Percentiles rank a stretch among this genome's conserved stretches.
These are phyloP conservation scores for Lamellibrachia luymesi DNA, from an alignment of 1,140 invertebrate species.

Conservation along the genomic window DNA sequence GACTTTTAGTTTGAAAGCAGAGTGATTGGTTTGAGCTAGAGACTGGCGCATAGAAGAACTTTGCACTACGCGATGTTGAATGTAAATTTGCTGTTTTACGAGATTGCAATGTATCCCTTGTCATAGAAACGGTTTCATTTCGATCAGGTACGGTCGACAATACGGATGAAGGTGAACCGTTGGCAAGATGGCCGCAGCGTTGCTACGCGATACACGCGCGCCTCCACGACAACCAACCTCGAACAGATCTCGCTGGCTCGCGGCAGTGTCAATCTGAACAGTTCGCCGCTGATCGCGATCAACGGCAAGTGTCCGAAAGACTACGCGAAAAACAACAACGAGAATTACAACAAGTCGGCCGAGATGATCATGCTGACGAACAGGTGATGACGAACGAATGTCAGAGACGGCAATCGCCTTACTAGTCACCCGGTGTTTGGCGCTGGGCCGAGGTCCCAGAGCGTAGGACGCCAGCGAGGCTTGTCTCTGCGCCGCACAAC, in stretches of 20 bases:
- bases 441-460: neutral
- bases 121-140: neutral
- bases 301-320: neutral
- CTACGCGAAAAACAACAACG: conserved; percentile 12
- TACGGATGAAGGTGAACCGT: neutral
- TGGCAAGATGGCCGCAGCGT: conserved; percentile 17
- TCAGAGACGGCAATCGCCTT: neutral
- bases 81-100: no score
- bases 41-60: no score
- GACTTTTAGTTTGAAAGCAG: no score
- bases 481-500: neutral
- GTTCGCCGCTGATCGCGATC: neutral
- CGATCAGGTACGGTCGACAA: conserved; percentile 15
- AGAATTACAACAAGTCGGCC: neutral
- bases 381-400: neutral
- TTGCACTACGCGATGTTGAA: no score
- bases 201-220: conserved; percentile 19
- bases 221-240: neutral
- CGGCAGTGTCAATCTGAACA: neutral
- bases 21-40: no score
- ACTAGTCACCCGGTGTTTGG: neutral
- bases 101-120: neutral
- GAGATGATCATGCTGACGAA: neutral
- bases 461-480: neutral
- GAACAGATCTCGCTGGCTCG: neutral